Evolutionary conservation across 2,888 invertebrate genomes (phyloP).

Genomic region (Lordiphosa fenestrarum): DNA sequence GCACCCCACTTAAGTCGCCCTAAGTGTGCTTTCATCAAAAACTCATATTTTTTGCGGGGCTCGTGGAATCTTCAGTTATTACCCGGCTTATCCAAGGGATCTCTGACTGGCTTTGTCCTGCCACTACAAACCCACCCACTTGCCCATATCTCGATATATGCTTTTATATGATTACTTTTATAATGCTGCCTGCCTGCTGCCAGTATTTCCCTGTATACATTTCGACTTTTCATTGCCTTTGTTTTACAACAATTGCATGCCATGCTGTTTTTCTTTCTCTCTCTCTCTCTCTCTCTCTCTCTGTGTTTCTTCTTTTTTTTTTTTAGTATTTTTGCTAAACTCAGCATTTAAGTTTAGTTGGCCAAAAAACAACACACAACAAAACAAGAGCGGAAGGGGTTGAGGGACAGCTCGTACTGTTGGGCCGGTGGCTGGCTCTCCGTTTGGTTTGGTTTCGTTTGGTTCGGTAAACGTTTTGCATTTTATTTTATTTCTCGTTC

Average conservation of each 20-base stretch:
- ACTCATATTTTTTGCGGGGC: no score
- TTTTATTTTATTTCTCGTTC: constrained; percentile 67
- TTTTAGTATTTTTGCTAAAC: constrained; percentile 60
- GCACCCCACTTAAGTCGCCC: no score
- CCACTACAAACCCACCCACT: no score
- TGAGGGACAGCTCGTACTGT: constrained; percentile 34
- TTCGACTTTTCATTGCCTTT: constrained; percentile 54
- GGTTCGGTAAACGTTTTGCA: constrained; percentile 61
- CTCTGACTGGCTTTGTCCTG: no score
- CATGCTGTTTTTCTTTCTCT: constrained; percentile 15
- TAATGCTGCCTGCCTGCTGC: constrained; percentile 1
- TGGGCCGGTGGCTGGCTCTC: constrained; percentile 2
- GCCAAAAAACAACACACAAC: constrained; percentile 29
- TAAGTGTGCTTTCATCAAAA: no score
- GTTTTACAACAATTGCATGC: constrained; percentile 71
- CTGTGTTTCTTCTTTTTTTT: constrained; percentile 1
- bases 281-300: not conserved
- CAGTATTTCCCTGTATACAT: constrained; percentile 29
- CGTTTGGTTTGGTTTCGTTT: constrained; percentile 26
- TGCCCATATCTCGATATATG: constrained; percentile 1
- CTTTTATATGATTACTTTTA: constrained; percentile 11
- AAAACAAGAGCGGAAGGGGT: constrained; percentile 37
- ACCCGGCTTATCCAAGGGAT: no score
- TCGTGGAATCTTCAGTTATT: no score
- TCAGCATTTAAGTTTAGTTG: constrained; percentile 70